Evolutionary conservation across 2,888 invertebrate genomes (phyloP), one percentile per base, ranked within the genome.

Genomic region (Matsumyia berberina): DNA sequence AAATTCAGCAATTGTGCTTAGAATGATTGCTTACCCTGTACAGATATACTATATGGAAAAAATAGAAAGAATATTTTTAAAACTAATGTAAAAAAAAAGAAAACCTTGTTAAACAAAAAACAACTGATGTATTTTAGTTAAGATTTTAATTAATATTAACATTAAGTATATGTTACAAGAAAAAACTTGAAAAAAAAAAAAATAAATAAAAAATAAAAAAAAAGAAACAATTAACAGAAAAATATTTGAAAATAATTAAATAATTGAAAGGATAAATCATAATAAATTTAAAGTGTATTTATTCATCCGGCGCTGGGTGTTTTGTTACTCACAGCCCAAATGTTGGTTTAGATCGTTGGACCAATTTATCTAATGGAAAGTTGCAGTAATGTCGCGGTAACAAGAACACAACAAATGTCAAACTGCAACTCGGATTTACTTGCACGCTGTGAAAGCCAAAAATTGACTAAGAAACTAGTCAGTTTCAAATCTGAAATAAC

Each of bases 171-270:
- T 79, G 83, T 83, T 83, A 44, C 39, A 64, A 39, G 69, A 55
- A 73, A 37, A 55, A 74, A 66, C 67, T 64, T 15, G n/a, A 55
- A 35, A 62, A 53, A 58, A 46, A 70, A n/a, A n/a, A n/a, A n/a
- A n/a, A n/a, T n/a, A n/a, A n/a, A n/a, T n/a, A n/a, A 74, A 55
- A 57, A 24, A 49, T 9, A 35, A 17, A 29, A 24, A 70, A 46
- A 44, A 11, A 24, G 42, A 58, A 66, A 60, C 57, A 31, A 58
- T 62, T 69, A 69, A 76, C 17, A 74, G 58, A 69, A 58, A 60
- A 72, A 66, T 31, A 67, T 35, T 64, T 64, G 19, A 49, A 74
- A 58, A 77, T 82, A 72, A 83, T 83, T 83, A 73, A 83, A 83
- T 83, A 83, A 83, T 78, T 29, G 55, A 67, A 82, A 66, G 53